Evolutionary conservation across 2,888 invertebrate species (phyloP).

Genomic region (Melanophora roralis): DNA sequence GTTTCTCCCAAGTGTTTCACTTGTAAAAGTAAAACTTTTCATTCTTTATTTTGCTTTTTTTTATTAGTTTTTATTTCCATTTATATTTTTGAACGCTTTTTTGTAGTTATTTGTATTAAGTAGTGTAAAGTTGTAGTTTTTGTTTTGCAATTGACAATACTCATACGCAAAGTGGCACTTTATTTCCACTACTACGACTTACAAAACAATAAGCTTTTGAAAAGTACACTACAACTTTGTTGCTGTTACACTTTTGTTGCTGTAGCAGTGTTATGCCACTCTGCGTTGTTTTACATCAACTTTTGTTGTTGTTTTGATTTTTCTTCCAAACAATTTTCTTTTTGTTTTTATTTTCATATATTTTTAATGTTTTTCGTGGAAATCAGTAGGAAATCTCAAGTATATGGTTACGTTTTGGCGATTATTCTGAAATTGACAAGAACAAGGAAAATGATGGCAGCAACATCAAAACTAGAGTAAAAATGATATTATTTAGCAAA

Average conservation of each 20-base stretch:
- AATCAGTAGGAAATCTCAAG: slow-evolving; percentile 23
- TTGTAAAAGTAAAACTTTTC: slow-evolving; percentile 53
- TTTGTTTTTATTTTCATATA: slow-evolving; percentile 5
- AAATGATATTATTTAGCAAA: slow-evolving; percentile 16
- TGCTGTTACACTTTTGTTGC: slow-evolving; percentile 13
- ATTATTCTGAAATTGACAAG: slow-evolving; percentile 46
- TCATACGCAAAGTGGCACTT: slow-evolving; percentile 61
- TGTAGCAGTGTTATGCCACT: background rate
- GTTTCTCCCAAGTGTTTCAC: slow-evolving; percentile 60
- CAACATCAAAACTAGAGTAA: background rate
- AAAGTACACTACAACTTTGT: slow-evolving; percentile 43
- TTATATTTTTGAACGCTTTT: background rate
- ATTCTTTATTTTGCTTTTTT: slow-evolving; percentile 35
- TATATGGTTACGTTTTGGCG: slow-evolving; percentile 32
- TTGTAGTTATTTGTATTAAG: slow-evolving; percentile 6
- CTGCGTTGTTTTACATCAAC: slow-evolving; percentile 3
- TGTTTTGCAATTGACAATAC: slow-evolving; percentile 58
- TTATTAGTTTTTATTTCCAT: slow-evolving; percentile 15
- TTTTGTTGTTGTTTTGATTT: slow-evolving; percentile 1
- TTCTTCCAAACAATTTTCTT: slow-evolving; percentile 9
- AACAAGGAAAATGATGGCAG: slow-evolving; percentile 6
- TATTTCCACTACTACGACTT: background rate
- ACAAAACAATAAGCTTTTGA: slow-evolving; percentile 43
- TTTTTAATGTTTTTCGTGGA: background rate
- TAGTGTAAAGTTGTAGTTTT: slow-evolving; percentile 2